Evolutionary conservation across 2,797 vertebrate genomes (phyloP).

Genomic region (Adelosebastes latens): DNA sequence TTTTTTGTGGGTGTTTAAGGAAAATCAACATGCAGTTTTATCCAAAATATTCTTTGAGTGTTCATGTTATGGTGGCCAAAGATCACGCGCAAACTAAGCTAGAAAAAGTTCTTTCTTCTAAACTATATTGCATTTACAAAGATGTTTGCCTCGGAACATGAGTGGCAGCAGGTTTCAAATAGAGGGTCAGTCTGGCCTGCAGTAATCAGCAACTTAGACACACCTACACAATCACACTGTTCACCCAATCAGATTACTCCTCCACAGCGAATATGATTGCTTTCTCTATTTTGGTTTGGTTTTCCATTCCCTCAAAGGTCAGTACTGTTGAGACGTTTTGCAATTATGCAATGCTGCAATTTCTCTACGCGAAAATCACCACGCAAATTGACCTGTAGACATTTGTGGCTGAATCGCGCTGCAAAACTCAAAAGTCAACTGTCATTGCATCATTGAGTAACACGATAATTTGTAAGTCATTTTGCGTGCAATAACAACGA

Average conservation of each 20-base stretch:
- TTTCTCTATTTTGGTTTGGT: not conserved
- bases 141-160: not conserved
- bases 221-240: not conserved
- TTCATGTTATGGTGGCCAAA: not conserved
- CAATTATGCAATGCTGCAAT: not conserved
- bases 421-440: not conserved
- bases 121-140: not conserved
- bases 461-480: too few species aligned
- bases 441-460: too few species aligned
- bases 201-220: not conserved
- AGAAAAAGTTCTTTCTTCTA: not conserved
- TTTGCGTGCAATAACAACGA: too few species aligned
- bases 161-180: not conserved
- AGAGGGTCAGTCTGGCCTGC: not conserved
- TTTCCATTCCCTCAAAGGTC: not conserved
- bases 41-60: not conserved
- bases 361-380: not conserved
- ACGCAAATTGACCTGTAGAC: not conserved
- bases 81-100: not conserved
- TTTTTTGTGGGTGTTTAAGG: not conserved
- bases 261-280: not conserved
- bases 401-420: not conserved
- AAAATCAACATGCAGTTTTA: not conserved
- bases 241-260: not conserved
- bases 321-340: not conserved